Conservation (phyloP, 2,797 vertebrate species). For the Mionectes olivaceus region DNA sequence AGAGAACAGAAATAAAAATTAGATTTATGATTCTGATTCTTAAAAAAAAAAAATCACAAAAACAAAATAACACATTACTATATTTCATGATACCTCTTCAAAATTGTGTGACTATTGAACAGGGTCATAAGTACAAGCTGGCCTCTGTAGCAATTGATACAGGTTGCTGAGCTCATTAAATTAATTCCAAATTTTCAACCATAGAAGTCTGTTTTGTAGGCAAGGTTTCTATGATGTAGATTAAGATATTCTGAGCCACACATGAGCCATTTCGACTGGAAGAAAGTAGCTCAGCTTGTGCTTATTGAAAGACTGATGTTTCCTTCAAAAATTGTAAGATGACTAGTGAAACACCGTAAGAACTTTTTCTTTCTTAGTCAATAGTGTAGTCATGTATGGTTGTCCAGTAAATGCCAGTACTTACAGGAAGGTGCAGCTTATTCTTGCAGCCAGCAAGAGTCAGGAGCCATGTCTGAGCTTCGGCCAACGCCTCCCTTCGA, state of each 20-base stretch:
- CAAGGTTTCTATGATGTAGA: neutral
- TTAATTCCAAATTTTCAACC: neutral
- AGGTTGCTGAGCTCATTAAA: neutral
- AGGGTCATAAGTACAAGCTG: neutral
- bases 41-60: neutral
- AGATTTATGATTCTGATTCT: neutral
- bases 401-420: neutral
- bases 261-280: neutral
- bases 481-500: neutral
- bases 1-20: neutral
- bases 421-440: neutral
- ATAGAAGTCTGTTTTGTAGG: neutral
- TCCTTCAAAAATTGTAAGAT: neutral
- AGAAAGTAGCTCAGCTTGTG: neutral
- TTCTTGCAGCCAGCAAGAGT: neutral
- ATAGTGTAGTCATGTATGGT: rapidly evolving
- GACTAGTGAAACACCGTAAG: neutral
- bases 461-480: neutral
- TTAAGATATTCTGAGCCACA: neutral
- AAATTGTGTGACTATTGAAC: neutral
- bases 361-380: neutral
- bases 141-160: neutral
- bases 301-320: neutral
- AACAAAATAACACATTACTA: neutral
- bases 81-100: neutral